Evolutionary conservation across 2,888 invertebrate species (phyloP).

Genomic region (Polia nebulosa): DNA sequence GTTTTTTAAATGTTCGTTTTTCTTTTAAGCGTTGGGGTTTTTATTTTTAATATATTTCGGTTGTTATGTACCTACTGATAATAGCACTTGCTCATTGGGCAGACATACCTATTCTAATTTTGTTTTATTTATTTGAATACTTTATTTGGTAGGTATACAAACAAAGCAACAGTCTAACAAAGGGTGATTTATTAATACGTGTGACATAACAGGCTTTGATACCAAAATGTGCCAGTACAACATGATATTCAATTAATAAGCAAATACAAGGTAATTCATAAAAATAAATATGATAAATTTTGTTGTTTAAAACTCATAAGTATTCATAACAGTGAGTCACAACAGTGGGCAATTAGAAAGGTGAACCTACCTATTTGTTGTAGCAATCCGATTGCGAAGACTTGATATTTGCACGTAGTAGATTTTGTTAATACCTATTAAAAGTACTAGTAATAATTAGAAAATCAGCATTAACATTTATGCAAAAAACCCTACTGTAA

Average conservation of each 20-base stretch:
- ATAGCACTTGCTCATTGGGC: conserved; percentile 15
- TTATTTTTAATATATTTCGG: too few relatives aligned
- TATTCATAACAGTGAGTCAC: not conserved
- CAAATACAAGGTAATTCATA: conserved; percentile 13
- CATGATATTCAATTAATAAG: conserved; percentile 40
- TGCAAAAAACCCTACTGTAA: too few relatives aligned
- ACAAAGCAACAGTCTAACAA: conserved; percentile 48
- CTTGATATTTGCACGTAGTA: not conserved
- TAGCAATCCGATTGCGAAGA: not conserved
- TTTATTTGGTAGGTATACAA: conserved; percentile 35
- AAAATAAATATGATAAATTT: not conserved
- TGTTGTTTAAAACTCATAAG: too few relatives aligned
- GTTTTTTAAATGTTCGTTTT: too few relatives aligned
- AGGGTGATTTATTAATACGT: conserved; percentile 48
- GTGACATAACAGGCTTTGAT: conserved; percentile 21
- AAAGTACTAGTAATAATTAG: not conserved
- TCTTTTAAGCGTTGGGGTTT: too few relatives aligned
- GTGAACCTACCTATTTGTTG: not conserved
- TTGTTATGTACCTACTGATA: not conserved
- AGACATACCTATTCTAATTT: conserved; percentile 25
- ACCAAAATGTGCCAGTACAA: conserved; percentile 12
- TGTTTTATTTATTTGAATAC: conserved; percentile 15
- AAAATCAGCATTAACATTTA: not conserved
- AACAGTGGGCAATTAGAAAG: not conserved
- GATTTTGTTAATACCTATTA: not conserved